Conservation (phyloP, 2,888 invertebrate species). For the Chirona hameri region DNA sequence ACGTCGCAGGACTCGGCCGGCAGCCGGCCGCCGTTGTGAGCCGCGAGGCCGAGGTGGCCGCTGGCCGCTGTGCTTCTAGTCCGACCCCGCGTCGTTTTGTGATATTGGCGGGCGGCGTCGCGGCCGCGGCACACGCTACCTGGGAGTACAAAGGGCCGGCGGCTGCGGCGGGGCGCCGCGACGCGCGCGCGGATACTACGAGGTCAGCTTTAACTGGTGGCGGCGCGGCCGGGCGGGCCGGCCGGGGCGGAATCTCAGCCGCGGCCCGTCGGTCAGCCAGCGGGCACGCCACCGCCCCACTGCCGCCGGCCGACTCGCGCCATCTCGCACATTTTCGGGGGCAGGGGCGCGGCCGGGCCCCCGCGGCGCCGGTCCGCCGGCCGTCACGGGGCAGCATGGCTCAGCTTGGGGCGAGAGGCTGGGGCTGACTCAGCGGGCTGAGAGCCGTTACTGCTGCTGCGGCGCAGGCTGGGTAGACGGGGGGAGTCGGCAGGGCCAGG, state of each 20-base stretch:
- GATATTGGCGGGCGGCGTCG: neutral
- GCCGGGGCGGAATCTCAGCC: neutral
- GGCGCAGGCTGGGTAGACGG: neutral
- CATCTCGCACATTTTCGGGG: conserved; percentile 2
- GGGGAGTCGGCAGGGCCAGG: neutral
- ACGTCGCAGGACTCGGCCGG: neutral
- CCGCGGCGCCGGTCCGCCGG: too few relatives aligned
- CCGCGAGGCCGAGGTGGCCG: neutral
- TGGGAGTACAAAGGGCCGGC: conserved; percentile 7
- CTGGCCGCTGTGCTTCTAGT: neutral
- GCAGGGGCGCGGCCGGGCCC: neutral
- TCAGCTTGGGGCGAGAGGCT: too few relatives aligned
- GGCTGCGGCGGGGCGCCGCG: neutral
- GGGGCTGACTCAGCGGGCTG: too few relatives aligned
- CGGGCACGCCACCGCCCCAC: too few relatives aligned
- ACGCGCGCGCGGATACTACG: neutral
- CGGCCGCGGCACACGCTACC: neutral
- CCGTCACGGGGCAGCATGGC: too few relatives aligned
- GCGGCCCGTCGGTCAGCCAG: neutral
- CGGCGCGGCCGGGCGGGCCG: neutral
- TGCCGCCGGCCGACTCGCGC: neutral
- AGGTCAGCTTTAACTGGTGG: conserved; percentile 2
- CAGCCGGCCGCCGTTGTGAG: conserved; percentile 13
- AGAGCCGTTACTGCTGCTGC: neutral
- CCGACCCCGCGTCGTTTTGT: conserved; percentile 9